Conservation (phyloP, 2,797 vertebrate genomes). For the Poecilia gillii region DNA sequence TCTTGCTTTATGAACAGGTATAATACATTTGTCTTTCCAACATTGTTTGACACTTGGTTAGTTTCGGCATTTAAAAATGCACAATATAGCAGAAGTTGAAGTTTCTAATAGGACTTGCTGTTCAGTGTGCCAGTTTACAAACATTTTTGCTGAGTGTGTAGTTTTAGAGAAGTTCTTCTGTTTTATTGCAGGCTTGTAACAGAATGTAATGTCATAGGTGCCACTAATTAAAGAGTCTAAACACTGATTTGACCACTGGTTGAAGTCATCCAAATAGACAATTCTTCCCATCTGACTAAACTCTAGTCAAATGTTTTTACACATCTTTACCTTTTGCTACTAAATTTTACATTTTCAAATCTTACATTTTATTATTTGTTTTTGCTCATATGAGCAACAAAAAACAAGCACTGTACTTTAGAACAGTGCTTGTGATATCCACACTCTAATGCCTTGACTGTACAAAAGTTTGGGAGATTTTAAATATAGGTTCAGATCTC, state of each 20-base stretch:
- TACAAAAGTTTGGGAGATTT: not conserved
- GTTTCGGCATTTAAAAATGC: not conserved
- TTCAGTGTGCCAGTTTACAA: not conserved
- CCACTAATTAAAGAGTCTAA: not conserved
- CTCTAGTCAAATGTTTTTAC: too few species aligned
- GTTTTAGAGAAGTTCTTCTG: not conserved
- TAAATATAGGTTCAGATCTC: not conserved
- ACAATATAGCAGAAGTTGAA: not conserved
- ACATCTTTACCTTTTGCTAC: too few species aligned
- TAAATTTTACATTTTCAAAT: too few species aligned
- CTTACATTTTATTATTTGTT: too few species aligned
- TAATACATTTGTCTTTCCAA: not conserved
- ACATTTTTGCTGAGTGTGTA: not conserved
- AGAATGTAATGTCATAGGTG: not conserved
- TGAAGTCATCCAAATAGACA: not conserved
- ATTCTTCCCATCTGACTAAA: too few species aligned
- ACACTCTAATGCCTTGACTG: not conserved
- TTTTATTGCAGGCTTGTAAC: not conserved
- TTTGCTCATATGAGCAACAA: too few species aligned
- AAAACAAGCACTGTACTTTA: too few species aligned
- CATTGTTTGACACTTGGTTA: not conserved
- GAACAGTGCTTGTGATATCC: too few species aligned
- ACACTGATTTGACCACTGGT: not conserved
- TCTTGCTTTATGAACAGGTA: not conserved
- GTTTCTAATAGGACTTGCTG: not conserved